These are phyloP conservation scores for Xestia sexstrigata DNA, from an alignment of 2,888 invertebrate genomes.

Conservation along the genomic window DNA sequence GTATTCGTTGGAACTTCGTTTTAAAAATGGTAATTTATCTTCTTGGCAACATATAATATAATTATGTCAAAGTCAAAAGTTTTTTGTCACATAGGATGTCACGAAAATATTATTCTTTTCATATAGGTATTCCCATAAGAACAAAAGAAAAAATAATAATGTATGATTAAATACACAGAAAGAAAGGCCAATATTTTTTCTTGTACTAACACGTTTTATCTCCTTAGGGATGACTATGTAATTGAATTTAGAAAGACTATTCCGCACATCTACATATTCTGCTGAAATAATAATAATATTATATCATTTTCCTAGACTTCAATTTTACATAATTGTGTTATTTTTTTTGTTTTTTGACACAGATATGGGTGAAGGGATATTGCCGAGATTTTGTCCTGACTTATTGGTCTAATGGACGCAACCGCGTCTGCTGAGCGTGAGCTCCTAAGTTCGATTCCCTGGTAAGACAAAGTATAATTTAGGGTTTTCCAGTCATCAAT, in stretches of 20 bases:
- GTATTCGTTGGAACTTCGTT: not conserved
- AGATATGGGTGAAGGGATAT: not conserved
- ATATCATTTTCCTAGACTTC: not conserved
- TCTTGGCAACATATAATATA: not conserved
- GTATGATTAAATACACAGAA: slow-evolving; percentile 38
- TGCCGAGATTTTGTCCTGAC: too few species aligned
- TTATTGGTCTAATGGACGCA: not conserved
- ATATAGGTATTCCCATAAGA: not conserved
- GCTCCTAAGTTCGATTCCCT: not conserved
- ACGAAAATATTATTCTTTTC: not conserved
- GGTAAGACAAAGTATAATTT: not conserved
- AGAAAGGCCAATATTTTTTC: slow-evolving; percentile 36
- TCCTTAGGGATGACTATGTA: slow-evolving; percentile 48
- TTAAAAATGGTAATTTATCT: not conserved
- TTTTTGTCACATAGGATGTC: not conserved
- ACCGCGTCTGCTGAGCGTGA: not conserved
- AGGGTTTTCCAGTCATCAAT: not conserved
- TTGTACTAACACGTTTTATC: slow-evolving; percentile 27
- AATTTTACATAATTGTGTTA: not conserved
- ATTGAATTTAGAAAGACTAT: slow-evolving; percentile 50
- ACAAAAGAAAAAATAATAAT: slow-evolving; percentile 32
- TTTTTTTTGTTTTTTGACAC: not conserved
- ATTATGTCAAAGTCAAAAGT: not conserved
- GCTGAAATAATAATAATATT: slow-evolving; percentile 21
- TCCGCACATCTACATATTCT: slow-evolving; percentile 23